Conservation (phyloP, 2,888 invertebrate genomes). For the Plagodis pulveraria region DNA sequence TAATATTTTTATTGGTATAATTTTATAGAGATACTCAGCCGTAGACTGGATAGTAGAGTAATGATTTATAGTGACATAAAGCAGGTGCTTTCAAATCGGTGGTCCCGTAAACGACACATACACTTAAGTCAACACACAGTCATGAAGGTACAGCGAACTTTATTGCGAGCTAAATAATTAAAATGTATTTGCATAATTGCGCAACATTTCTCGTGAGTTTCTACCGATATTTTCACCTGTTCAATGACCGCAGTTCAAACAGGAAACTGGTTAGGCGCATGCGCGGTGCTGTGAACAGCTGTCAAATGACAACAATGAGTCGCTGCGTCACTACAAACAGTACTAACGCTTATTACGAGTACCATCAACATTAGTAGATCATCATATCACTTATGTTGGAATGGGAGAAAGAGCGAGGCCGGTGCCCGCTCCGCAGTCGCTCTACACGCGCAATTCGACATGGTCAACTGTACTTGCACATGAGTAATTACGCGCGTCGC, state of each 20-base stretch:
- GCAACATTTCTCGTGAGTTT: conserved; percentile 43
- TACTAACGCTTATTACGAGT: conserved; percentile 58
- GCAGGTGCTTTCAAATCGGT: conserved; percentile 3
- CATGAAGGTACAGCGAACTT: conserved; percentile 28
- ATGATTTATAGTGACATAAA: conserved; percentile 13
- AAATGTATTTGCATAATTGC: conserved; percentile 46
- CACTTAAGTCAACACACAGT: conserved; percentile 20
- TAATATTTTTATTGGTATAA: no score
- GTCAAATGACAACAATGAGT: conserved; percentile 58
- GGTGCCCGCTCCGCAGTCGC: conserved; percentile 76
- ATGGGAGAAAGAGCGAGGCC: conserved; percentile 81
- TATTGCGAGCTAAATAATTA: conserved; percentile 36
- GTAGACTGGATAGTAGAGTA: not conserved
- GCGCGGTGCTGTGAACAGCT: conserved; percentile 51
- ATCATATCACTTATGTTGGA: conserved; percentile 72
- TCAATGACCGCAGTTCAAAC: conserved; percentile 35
- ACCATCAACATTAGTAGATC: conserved; percentile 63
- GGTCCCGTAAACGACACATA: conserved; percentile 2
- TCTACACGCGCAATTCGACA: conserved; percentile 80
- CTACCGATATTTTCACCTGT: conserved; percentile 49
- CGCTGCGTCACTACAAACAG: conserved; percentile 44
- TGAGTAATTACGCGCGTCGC: conserved; percentile 56
- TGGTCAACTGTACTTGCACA: conserved; percentile 74
- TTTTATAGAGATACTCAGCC: no score
- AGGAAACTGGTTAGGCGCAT: conserved; percentile 40